Conservation (phyloP, 2,113 vertebrate species). For the Oriolus oriolus region DNA sequence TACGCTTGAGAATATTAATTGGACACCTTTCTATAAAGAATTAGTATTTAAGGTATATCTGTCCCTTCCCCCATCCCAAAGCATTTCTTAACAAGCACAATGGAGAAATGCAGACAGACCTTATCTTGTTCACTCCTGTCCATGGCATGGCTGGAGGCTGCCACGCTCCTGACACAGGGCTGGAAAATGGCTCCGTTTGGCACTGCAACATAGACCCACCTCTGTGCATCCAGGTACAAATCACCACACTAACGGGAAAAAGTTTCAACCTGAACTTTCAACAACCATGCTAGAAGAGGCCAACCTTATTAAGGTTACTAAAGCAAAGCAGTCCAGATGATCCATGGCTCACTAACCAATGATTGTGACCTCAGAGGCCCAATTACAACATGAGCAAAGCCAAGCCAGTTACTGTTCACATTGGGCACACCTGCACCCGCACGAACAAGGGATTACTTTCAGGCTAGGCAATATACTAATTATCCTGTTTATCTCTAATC, state of each 20-base stretch:
- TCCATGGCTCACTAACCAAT: background rate
- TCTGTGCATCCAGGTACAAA: background rate
- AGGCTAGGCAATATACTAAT: background rate
- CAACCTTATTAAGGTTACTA: background rate
- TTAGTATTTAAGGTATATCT: background rate
- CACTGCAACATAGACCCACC: background rate
- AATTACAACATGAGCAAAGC: background rate
- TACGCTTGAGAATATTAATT: background rate
- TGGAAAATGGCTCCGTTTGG: background rate
- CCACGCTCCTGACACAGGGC: background rate
- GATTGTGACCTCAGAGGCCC: background rate
- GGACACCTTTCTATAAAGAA: background rate
- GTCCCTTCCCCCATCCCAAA: background rate
- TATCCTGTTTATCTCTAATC: background rate
- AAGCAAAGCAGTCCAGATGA: background rate
- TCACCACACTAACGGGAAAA: fast-evolving
- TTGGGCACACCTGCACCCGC: background rate
- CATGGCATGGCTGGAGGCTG: background rate
- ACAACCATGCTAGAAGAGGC: background rate
- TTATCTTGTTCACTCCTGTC: background rate
- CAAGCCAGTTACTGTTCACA: background rate
- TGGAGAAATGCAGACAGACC: background rate
- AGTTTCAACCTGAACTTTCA: background rate
- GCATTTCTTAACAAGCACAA: background rate
- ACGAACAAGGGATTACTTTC: background rate